Evolutionary conservation across 2,888 invertebrate genomes (phyloP), one percentile per base, ranked within the genome.

Genomic region (Yponomeuta plumbellus): DNA sequence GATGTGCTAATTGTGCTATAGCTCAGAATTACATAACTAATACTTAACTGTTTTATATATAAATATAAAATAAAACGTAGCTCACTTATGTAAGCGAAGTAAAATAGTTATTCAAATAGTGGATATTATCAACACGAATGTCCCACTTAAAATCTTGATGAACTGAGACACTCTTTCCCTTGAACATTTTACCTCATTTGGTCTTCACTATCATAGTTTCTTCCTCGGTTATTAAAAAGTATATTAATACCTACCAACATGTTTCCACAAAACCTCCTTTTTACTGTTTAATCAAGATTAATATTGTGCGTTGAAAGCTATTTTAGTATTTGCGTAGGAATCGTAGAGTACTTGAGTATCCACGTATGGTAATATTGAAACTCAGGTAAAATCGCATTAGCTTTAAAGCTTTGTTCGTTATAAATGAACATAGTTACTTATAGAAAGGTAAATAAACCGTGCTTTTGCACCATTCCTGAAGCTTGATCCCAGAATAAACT

Each of bases 191-290:
- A 52, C 44, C 44, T 52, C 44, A 52, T 3, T 52, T 17, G 34
- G 44, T 52, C 44, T 52, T 52, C 44, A 17, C 44, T 52, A 52
- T 52, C 44, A 52, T 52, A 52, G 44, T 52, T 52, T 52, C 44
- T 52, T 52, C 44, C 44, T 44, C 17, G 17, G 44, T 34, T 34
- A 34, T 34, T 34, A 34, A 34, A 34, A 26, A 26, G 2, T 4
- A 26, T 4, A 2, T 26, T 26, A 4, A 26, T n/a, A n/a, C n/a
- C n/a, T n/a, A n/a, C n/a, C n/a, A 26, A 26, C 26, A 26, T 26
- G 26, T 26, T 26, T 26, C 26, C 34, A 34, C 8, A 8, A 34
- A 34, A 34, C 34, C 34, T 34, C 34, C 6, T 6, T 34, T 34
- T 34, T 34, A 8, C 34, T 34, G 8, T 34, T n/a, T 8, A 34